Conservation (phyloP, 1,140 invertebrate species). For the Cyclina sinensis region DNA sequence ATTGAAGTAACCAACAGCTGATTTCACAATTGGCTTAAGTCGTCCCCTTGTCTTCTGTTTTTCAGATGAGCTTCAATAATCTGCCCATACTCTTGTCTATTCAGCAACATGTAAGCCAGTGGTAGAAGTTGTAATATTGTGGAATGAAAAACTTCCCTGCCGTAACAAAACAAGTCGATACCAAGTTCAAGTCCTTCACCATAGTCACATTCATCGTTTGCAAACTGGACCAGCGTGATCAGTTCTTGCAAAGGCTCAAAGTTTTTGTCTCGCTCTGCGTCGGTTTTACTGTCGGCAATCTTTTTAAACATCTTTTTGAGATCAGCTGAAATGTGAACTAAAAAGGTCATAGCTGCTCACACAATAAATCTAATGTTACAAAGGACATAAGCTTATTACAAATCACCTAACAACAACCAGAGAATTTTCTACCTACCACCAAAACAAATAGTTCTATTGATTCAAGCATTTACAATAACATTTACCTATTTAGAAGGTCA, state of each 20-base stretch:
- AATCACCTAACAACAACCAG: too few species aligned
- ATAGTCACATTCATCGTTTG: slow-evolving; percentile 97
- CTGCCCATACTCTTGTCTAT: slow-evolving; percentile 91
- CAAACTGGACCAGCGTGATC: slow-evolving; percentile 91
- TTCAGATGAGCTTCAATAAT: slow-evolving; percentile 91
- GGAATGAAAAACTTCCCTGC: slow-evolving; percentile 88
- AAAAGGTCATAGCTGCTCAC: background rate
- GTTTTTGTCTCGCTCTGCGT: slow-evolving; percentile 89
- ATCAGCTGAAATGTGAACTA: slow-evolving; percentile 87
- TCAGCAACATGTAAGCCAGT: slow-evolving; percentile 93
- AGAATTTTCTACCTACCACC: too few species aligned
- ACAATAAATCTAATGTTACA: too few species aligned
- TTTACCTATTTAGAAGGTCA: too few species aligned
- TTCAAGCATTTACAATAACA: too few species aligned
- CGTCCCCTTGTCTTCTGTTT: slow-evolving; percentile 86
- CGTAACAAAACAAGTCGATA: slow-evolving; percentile 93
- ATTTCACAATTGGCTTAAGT: slow-evolving; percentile 77
- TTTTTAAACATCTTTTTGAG: slow-evolving; percentile 92
- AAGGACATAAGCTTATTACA: too few species aligned
- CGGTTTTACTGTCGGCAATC: slow-evolving; percentile 89
- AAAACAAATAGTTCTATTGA: too few species aligned
- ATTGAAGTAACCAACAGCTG: background rate
- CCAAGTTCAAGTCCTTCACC: slow-evolving; percentile 96
- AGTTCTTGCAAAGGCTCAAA: slow-evolving; percentile 90
- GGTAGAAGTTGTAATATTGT: slow-evolving; percentile 90